Base-by-base conservation (phyloP, 2,797 vertebrate species). In the Tapera naevia region DNA sequence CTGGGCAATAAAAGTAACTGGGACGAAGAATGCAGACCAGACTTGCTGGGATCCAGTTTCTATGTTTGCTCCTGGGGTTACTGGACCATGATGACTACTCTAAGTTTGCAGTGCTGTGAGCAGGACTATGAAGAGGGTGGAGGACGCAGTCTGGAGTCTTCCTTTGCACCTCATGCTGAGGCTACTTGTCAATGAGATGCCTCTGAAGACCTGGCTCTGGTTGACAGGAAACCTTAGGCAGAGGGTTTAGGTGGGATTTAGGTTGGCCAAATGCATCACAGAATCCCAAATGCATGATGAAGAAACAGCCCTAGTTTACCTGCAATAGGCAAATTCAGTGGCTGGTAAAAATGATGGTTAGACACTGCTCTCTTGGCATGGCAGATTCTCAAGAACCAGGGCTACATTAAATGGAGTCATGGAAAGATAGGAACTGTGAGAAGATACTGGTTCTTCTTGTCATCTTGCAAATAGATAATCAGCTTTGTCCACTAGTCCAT, bases 271-370 rank as follows among this genome's bases (percentile, higher is more conserved):
- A 86, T 17, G 32, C 32, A 41, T 22, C 0, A 1, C 33, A 54
- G 28, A 0, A 0, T 61, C 54, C 17, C 33, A n/a, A 1, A 9
- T 25, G 12, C 33, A 19, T 50, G 13, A 21, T 3, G 16, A 74
- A 74, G 45, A 74, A 88, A 60, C 14, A 51, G 19, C 33, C 15
- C 48, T 53, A 16, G 62, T 69, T 75, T 82, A 50, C 62, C 50
- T 69, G n/a, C 51, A 75, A 25, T 18, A 35, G 46, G 21, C 9
- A 70, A 74, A 62, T 27, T 76, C 1, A 2, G 27, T 32, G 24
- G 27, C 69, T 83, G 25, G 9, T 41, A 75, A 91, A 79, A 89
- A 41, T 64, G 16, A 4, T 50, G 11, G 25, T 72, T 53, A 75
- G 11, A 27, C 5, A 2, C 18, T 45, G 21, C 4, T 78, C 21